phyloP scores from a whole-genome alignment of 2,888 invertebrate genomes.

The Caenorhabditis japonica region DNA sequence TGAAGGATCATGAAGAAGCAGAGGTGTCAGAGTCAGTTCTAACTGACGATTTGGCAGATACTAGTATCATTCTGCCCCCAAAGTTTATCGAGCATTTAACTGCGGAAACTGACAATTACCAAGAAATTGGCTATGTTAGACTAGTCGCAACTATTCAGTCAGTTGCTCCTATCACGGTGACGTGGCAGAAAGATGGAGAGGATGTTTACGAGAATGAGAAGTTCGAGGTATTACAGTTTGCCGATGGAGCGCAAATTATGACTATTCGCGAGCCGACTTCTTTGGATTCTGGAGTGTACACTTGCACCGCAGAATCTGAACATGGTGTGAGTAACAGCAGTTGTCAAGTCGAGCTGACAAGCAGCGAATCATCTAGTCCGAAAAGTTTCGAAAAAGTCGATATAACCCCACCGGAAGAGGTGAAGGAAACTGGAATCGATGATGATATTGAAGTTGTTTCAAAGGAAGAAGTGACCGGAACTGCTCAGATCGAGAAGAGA shows the following conservation, averaged over 20 bases:
- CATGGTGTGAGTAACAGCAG: constrained; percentile 64
- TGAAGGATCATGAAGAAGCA: constrained; percentile 63
- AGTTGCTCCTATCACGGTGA: constrained; percentile 55
- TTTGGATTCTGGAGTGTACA: constrained; percentile 63
- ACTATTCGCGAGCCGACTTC: constrained; percentile 54
- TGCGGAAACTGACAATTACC: constrained; percentile 61
- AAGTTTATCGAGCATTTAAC: constrained; percentile 62
- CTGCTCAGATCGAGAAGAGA: constrained; percentile 59
- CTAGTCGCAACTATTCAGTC: constrained; percentile 62
- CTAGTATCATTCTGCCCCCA: constrained; percentile 61
- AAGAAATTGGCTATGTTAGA: constrained; percentile 58
- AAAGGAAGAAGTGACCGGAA: constrained; percentile 51
- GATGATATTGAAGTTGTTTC: constrained; percentile 48
- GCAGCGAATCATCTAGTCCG: constrained; percentile 24
- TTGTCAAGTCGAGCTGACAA: constrained; percentile 54
- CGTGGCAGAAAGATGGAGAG: constrained; percentile 63
- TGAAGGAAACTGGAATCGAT: constrained; percentile 54
- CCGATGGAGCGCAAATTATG: constrained; percentile 66
- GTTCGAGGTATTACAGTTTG: constrained; percentile 63
- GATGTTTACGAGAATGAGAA: constrained; percentile 55
- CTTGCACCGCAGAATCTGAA: constrained; percentile 66
- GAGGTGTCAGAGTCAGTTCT: constrained; percentile 59
- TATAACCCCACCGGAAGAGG: constrained; percentile 11
- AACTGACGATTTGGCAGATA: constrained; percentile 29
- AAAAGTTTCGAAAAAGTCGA: constrained; percentile 38